Percentiles rank a stretch among this genome's conserved stretches.
phyloP scores from a whole-genome alignment of 1,140 invertebrate genomes.

The Caenorhabditis elegans region DNA sequence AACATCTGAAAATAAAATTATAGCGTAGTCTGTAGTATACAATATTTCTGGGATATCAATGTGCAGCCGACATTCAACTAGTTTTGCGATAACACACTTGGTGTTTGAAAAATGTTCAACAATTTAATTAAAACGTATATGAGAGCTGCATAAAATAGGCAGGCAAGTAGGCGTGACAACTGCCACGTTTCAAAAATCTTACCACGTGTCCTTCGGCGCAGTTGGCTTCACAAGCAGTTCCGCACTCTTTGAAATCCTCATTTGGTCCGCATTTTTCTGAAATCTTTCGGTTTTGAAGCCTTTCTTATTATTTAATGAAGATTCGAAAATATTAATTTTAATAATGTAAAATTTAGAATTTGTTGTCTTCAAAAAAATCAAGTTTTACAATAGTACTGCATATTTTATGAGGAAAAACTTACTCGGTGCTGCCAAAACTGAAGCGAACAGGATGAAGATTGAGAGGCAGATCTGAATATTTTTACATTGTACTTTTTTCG shows the following conservation, averaged over 20 bases:
- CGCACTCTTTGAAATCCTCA: slow-evolving; percentile 36
- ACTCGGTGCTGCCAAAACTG: neutral
- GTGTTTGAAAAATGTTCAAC: neutral
- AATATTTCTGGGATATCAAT: neutral
- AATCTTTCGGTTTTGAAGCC: neutral
- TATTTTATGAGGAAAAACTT: no score
- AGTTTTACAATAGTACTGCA: no score
- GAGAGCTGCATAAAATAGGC: no score
- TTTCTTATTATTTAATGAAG: neutral
- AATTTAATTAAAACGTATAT: neutral
- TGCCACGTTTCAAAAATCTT: neutral
- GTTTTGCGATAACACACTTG: no score
- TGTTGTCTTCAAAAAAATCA: no score
- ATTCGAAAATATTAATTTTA: no score
- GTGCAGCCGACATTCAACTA: no score
- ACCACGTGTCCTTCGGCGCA: slow-evolving; percentile 32
- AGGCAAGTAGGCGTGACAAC: no score
- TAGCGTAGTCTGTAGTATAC: no score
- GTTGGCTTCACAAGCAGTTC: slow-evolving; percentile 43
- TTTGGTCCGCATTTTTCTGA: slow-evolving; percentile 27
- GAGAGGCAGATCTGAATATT: neutral
- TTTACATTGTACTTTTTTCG: neutral
- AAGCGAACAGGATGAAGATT: neutral
- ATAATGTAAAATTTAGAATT: no score
- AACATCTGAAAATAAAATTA: slow-evolving; percentile 19